A percentile compares a stretch with the other conserved stretches of the same genome.
phyloP scores from a whole-genome alignment of 2,113 vertebrate species.

The Eublepharis macularius region DNA sequence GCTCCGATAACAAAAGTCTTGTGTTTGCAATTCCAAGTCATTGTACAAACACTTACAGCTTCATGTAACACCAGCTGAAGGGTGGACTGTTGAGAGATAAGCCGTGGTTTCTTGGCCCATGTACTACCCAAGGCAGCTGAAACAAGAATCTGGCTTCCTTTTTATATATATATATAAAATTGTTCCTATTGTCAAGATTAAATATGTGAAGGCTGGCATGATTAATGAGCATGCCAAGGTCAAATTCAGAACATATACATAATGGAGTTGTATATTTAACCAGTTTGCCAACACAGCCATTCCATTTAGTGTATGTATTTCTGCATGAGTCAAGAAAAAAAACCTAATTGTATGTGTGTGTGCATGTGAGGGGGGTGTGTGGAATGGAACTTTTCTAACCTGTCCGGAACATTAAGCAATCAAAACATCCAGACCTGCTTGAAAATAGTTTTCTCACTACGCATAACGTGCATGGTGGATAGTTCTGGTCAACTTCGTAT shows the following conservation, averaged over 20 bases:
- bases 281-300: background rate
- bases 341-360: background rate
- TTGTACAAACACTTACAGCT: slow-evolving; percentile 1
- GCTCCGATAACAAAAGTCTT: background rate
- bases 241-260: slow-evolving; percentile 14
- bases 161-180: background rate
- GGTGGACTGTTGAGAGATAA: background rate
- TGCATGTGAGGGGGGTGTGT: background rate
- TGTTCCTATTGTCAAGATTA: accelerated
- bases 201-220: background rate
- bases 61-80: background rate
- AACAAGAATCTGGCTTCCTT: slow-evolving; percentile 19
- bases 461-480: background rate
- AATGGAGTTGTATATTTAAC: background rate
- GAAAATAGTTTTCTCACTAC: background rate
- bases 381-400: background rate
- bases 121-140: background rate
- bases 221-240: background rate
- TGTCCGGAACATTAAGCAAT: background rate
- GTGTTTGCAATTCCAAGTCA: background rate
- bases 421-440: background rate
- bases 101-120: background rate
- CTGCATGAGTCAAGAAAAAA: background rate
- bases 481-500: background rate
- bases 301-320: background rate